Conservation (phyloP, 1,140 invertebrate species). For the Microplitis mediator region DNA sequence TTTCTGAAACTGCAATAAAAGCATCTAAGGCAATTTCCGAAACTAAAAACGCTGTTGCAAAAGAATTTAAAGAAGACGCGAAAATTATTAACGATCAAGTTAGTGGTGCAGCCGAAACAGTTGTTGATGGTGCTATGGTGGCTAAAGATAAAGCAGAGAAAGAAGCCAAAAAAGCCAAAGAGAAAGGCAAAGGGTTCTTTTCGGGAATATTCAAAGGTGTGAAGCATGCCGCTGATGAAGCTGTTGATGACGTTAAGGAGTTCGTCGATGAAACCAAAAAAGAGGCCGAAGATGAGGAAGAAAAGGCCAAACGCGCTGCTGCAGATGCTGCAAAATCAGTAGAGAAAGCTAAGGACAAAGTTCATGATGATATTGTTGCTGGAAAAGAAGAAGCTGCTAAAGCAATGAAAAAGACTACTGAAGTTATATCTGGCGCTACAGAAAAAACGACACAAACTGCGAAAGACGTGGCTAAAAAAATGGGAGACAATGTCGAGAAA, state of each 20-base stretch:
- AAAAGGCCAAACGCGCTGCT: conserved; percentile 17
- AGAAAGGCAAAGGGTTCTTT: conserved; percentile 35
- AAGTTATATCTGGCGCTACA: not conserved
- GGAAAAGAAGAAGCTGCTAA: not conserved
- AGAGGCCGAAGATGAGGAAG: not conserved
- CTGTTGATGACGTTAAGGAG: conserved; percentile 15
- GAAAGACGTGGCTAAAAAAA: conserved; percentile 26
- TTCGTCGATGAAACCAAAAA: conserved; percentile 29
- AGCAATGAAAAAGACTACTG: not conserved
- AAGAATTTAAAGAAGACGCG: conserved; percentile 27
- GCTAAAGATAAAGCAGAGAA: conserved; percentile 29
- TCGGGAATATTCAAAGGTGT: conserved; percentile 39
- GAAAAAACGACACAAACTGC: not conserved
- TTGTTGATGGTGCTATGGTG: conserved; percentile 21
- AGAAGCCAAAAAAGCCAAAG: conserved; percentile 45
- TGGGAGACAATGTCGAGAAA: not conserved
- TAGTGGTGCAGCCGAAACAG: not conserved
- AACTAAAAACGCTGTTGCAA: conserved; percentile 2
- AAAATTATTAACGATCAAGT: conserved; percentile 25
- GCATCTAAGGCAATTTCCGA: not conserved
- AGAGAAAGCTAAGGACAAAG: conserved; percentile 16
- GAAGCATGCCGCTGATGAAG: conserved; percentile 31
- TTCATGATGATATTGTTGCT: not conserved
- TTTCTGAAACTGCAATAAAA: not conserved
- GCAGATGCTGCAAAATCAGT: conserved; percentile 10